Evolutionary conservation across 2,888 invertebrate species (phyloP).

Genomic region (Pristionchus japonicus): DNA sequence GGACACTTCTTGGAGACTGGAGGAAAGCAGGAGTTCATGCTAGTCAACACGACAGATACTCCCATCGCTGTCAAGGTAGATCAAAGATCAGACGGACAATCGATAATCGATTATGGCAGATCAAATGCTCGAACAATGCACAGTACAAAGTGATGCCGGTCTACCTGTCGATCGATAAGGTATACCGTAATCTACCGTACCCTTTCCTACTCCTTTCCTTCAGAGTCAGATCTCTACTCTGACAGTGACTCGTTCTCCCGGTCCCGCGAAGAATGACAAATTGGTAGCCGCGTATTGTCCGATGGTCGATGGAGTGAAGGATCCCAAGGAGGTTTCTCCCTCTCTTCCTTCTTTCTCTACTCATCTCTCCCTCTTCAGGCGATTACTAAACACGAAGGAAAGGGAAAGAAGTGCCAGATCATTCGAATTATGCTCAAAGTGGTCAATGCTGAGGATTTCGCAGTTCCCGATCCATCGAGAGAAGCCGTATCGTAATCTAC

Average conservation of each 20-base stretch:
- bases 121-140: constrained; percentile 36
- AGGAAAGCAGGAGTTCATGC: constrained; percentile 18
- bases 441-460: constrained; percentile 44
- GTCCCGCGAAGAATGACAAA: constrained; percentile 36
- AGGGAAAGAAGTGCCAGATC: constrained; percentile 36
- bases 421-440: constrained; percentile 44
- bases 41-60: constrained; percentile 25
- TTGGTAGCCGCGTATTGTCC: constrained; percentile 29
- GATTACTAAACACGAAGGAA: background rate
- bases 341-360: too few relatives aligned
- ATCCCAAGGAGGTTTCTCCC: constrained; percentile 22
- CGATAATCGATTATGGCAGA: constrained; percentile 7
- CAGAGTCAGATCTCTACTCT: constrained; percentile 40
- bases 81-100: background rate
- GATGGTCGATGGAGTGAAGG: constrained; percentile 21
- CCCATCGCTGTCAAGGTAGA: constrained; percentile 26
- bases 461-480: constrained; percentile 41
- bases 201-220: background rate
- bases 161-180: constrained; percentile 18
- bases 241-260: constrained; percentile 24
- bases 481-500: constrained; percentile 31
- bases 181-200: background rate
- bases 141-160: constrained; percentile 9
- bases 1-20: constrained; percentile 34
- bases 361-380: background rate